Conservation (phyloP, 2,888 invertebrate species). For the Dicranocentrus wangi region DNA sequence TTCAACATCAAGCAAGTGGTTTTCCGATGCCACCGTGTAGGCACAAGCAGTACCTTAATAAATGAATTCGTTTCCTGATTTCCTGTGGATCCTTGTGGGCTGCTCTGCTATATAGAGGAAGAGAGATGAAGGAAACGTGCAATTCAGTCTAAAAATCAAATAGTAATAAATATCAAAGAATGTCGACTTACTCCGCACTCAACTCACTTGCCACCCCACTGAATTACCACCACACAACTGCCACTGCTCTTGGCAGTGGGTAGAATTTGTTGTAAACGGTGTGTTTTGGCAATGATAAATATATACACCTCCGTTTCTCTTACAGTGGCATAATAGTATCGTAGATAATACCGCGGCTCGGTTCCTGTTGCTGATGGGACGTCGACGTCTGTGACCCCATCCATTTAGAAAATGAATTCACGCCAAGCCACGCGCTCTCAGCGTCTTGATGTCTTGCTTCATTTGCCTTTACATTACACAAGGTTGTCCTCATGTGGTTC, state of each 20-base stretch:
- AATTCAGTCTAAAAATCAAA: constrained; percentile 27
- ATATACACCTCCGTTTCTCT: constrained; percentile 35
- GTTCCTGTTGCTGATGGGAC: constrained; percentile 49
- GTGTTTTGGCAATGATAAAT: constrained; percentile 60
- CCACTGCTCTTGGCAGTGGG: constrained; percentile 20
- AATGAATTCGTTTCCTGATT: constrained; percentile 25
- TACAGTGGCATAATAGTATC: constrained; percentile 23
- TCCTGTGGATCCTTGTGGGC: not conserved
- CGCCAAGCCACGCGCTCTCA: constrained; percentile 64
- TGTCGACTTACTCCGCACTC: constrained; percentile 10
- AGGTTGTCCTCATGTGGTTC: constrained; percentile 57
- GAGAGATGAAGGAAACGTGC: constrained; percentile 5
- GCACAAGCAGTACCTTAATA: not conserved
- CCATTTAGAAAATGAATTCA: constrained; percentile 67
- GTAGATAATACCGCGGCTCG: constrained; percentile 37
- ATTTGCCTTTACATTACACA: constrained; percentile 48
- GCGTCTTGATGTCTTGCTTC: constrained; percentile 61
- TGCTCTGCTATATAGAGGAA: not conserved
- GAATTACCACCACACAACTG: constrained; percentile 19
- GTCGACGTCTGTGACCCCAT: constrained; percentile 62
- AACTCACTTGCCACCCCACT: constrained; percentile 24
- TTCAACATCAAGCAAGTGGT: constrained; percentile 12
- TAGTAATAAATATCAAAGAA: constrained; percentile 15
- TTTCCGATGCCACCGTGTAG: not conserved
- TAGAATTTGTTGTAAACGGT: constrained; percentile 23